A percentile compares a stretch with the other conserved stretches of the same genome.
Evolutionary conservation across 2,888 invertebrate genomes (phyloP).

Genomic region (Dynastes hyllus): DNA sequence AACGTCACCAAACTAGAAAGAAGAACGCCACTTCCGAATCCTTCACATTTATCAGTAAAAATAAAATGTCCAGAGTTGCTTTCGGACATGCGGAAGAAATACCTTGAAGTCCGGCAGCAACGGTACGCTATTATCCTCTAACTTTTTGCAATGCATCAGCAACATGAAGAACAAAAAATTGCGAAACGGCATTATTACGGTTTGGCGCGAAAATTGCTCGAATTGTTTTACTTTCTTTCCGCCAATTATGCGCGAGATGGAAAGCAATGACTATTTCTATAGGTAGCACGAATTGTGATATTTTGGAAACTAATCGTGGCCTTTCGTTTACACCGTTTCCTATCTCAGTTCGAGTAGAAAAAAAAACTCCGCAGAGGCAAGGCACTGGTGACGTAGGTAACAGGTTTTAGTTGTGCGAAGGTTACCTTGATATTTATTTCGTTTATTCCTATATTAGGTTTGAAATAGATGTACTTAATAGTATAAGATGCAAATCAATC

Average conservation of each 20-base stretch:
- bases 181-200: background rate
- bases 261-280: no score
- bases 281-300: background rate
- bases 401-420: conserved; percentile 27
- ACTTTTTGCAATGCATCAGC: conserved; percentile 1
- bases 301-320: background rate
- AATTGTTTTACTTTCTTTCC: background rate
- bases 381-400: conserved; percentile 20
- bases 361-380: background rate
- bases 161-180: conserved; percentile 6
- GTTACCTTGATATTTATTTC: conserved; percentile 49
- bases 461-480: background rate
- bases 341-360: background rate
- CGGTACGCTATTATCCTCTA: conserved; percentile 1
- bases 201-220: conserved; percentile 9
- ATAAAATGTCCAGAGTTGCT: no score
- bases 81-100: background rate
- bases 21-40: background rate
- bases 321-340: conserved; percentile 18
- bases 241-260: background rate
- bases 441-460: background rate
- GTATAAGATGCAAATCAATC: no score
- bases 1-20: no score
- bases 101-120: background rate
- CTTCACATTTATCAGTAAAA: background rate